Conservation (phyloP, 1,140 invertebrate species). For the Papilio dardanus region DNA sequence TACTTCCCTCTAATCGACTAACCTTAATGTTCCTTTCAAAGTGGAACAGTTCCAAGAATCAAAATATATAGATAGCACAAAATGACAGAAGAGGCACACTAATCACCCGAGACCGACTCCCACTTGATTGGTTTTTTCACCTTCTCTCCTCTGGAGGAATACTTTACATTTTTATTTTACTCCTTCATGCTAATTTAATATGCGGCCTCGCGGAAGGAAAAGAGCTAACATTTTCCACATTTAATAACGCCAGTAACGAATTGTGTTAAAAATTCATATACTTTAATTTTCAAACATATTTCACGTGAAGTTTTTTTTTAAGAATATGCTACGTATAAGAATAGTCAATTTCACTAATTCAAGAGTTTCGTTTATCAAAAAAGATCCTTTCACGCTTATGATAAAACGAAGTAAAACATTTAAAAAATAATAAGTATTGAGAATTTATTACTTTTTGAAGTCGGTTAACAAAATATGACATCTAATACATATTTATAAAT, state of each 20-base stretch:
- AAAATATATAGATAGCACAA: constrained; percentile 32
- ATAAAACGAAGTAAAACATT: not conserved
- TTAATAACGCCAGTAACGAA: constrained; percentile 42
- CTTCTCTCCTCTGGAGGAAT: constrained; percentile 51
- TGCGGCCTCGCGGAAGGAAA: constrained; percentile 61
- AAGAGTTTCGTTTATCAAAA: not conserved
- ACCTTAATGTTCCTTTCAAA: constrained; percentile 34
- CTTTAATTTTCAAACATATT: not conserved
- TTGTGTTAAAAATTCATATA: constrained; percentile 16
- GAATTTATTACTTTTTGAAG: not conserved
- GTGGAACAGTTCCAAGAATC: constrained; percentile 35
- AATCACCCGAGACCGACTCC: constrained; percentile 44
- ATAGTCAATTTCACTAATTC: not conserved
- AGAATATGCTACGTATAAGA: not conserved
- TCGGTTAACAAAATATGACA: not conserved
- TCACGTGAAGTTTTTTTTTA: not conserved
- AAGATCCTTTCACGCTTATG: not conserved
- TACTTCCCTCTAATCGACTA: constrained; percentile 22
- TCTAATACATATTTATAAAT: not conserved
- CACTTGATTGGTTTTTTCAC: constrained; percentile 50
- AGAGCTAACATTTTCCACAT: constrained; percentile 60
- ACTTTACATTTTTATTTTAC: constrained; percentile 66
- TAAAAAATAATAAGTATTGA: not conserved
- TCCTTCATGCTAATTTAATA: constrained; percentile 70
- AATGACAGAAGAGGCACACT: constrained; percentile 41